Conservation (phyloP, 2,113 vertebrate genomes). For the Nibea albiflora region DNA sequence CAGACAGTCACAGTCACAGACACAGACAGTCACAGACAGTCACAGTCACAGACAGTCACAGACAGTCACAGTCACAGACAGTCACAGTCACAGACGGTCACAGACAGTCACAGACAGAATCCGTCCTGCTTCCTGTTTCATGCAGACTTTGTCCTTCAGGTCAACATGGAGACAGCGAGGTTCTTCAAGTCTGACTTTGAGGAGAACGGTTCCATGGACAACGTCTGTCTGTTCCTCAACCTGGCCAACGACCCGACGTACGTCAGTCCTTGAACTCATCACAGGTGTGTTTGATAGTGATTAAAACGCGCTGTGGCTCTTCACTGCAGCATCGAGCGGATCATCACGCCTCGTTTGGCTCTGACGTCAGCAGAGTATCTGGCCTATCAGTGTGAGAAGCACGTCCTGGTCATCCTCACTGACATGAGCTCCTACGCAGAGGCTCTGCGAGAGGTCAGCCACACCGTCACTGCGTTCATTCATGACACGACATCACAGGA, state of each 20-base stretch:
- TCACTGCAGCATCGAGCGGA: conserved; percentile 78
- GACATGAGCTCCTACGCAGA: conserved; percentile 85
- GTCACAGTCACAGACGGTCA: too few species aligned
- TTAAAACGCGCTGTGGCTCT: too few species aligned
- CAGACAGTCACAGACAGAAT: too few species aligned
- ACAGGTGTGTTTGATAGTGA: too few species aligned
- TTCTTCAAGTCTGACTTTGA: conserved; percentile 84
- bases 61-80: too few species aligned
- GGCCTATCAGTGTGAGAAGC: conserved; percentile 84
- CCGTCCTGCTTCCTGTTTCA: too few species aligned
- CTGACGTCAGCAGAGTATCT: conserved; percentile 81
- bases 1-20: too few species aligned
- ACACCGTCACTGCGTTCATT: background rate
- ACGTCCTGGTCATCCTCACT: conserved; percentile 82
- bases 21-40: too few species aligned
- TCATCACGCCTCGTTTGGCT: conserved; percentile 82
- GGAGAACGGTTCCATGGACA: conserved; percentile 84
- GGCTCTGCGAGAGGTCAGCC: conserved; percentile 77
- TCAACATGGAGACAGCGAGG: conserved; percentile 83
- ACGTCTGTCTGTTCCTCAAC: conserved; percentile 82
- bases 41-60: too few species aligned
- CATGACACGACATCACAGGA: background rate
- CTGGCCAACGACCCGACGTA: conserved; percentile 83
- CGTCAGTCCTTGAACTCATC: conserved; percentile 43
- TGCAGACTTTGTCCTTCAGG: conserved; percentile 48